Base-by-base conservation (phyloP, 2,888 invertebrate species). In the Mantis religiosa region DNA sequence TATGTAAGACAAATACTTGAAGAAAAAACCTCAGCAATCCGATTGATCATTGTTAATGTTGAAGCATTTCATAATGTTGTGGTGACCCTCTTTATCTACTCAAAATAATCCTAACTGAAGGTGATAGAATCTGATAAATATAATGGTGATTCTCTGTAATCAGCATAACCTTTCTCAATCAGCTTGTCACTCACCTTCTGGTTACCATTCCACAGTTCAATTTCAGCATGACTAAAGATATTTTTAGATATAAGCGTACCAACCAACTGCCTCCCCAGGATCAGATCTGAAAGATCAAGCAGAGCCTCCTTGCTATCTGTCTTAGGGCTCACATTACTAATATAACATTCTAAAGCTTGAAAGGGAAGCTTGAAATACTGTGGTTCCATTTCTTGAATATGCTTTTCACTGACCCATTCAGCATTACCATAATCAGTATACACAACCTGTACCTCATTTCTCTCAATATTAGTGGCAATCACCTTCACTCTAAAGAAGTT, bases 311-410 rank as follows among this genome's bases (percentile, higher is more conserved):
- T 1, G 15, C 27, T 82, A n/a, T 82, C 34, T 8, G 28, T 25
- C 3, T 30, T 8, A 3, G 81, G 28, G 14, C 86, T 54, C 14
- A 89, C 83, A 34, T 88, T 88, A 4, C 81, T 83, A 1, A 90
- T 82, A 2, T 28, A 20, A 81, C 85, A 90, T 28, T 89, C 83
- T 6, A 88, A 7, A 7, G 89, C 89, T 71, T 90, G 90, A 25
- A 90, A 90, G 25, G 90, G 89, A n/a, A 90, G 41, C 28, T 90
- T 89, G 15, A 90, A 71, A 83, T 87, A 90, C 7, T 82, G 28
- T 30, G 83, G 41, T 25, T 90, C 89, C 27, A 90, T 89, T 14
- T 25, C 86, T n/a, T 87, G 54, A 1, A 89, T 54, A 25, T 88
- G 28, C 15, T 15, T 34, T n/a, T 87, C 84, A n/a, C 20, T n/a